These are phyloP conservation scores for Lasioglossum vierecki DNA, from an alignment of 2,888 invertebrate genomes.

Conservation along the genomic window DNA sequence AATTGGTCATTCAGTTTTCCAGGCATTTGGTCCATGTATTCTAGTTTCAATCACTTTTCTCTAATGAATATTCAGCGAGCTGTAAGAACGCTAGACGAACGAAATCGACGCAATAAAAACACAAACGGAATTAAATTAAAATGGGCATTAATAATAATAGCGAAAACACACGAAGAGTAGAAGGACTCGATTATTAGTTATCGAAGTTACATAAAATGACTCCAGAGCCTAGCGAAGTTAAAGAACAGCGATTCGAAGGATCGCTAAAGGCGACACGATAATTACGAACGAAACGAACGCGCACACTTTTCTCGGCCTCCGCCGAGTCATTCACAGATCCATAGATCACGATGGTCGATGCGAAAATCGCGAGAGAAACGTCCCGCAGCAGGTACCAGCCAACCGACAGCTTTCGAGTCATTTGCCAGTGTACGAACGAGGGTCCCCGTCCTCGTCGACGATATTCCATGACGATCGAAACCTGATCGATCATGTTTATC, in stretches of 20 bases:
- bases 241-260: neutral
- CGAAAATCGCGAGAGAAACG: neutral
- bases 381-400: neutral
- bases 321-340: neutral
- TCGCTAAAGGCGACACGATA: neutral
- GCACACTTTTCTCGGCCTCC: neutral
- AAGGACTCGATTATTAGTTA: too few species aligned
- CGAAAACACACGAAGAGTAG: too few species aligned
- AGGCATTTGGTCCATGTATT: neutral
- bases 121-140: neutral
- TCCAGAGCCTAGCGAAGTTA: neutral
- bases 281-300: neutral
- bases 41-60: neutral
- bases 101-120: neutral
- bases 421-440: slow-evolving; percentile 4
- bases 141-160: too few species aligned
- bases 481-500: neutral
- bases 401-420: neutral
- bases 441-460: slow-evolving; percentile 13
- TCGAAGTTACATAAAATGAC: neutral
- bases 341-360: neutral
- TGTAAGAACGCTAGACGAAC: neutral
- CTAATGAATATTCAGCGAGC: too few species aligned
- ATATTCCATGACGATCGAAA: slow-evolving; percentile 31
- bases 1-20: neutral